phyloP scores from a whole-genome alignment of 2,888 invertebrate genomes.

The Leptothorax acervorum region DNA sequence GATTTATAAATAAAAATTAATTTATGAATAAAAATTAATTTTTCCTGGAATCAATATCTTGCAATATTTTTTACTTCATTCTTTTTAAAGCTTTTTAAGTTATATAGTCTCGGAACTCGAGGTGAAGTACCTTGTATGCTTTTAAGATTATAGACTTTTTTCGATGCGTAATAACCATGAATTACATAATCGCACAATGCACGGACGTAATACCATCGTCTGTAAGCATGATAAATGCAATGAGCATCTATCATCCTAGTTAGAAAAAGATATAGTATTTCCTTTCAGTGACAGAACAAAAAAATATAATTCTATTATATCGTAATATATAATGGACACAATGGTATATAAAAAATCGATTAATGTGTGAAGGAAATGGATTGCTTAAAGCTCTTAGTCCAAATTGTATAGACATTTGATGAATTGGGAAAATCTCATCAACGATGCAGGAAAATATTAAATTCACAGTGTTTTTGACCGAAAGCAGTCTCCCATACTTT shows the following conservation, averaged over 20 bases:
- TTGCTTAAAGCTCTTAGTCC: background rate
- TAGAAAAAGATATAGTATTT: conserved; percentile 10
- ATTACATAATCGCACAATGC: conserved; percentile 40
- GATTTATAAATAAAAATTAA: background rate
- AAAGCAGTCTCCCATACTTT: conserved; percentile 7
- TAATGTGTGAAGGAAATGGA: background rate
- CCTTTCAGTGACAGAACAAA: background rate
- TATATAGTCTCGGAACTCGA: background rate
- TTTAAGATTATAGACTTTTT: conserved; percentile 24
- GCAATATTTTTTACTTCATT: background rate
- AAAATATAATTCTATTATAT: conserved; percentile 5
- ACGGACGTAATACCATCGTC: conserved; percentile 1
- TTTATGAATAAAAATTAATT: background rate
- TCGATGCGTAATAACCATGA: conserved; percentile 32
- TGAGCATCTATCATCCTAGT: conserved; percentile 29
- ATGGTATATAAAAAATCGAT: background rate
- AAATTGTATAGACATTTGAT: background rate
- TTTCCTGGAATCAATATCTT: background rate
- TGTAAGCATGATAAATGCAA: conserved; percentile 47
- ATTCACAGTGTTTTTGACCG: background rate
- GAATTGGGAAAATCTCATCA: no score
- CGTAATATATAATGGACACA: background rate
- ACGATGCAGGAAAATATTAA: background rate
- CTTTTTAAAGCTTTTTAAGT: background rate
- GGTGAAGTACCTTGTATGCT: conserved; percentile 14